phyloP scores from a whole-genome alignment of 1,140 invertebrate species.

The Teleogryllus occipitalis region DNA sequence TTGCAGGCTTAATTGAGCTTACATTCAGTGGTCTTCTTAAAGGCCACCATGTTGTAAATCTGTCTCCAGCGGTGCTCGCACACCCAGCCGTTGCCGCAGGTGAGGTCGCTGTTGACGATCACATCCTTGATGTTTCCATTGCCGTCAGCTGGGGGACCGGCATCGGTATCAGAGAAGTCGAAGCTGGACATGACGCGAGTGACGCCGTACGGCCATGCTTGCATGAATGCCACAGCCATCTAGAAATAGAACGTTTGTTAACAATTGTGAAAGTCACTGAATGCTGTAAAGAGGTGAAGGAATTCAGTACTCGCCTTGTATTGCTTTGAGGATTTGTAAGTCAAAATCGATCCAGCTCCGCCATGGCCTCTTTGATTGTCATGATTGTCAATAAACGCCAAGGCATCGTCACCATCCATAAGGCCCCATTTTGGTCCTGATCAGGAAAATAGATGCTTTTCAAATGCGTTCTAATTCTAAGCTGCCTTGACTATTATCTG shows the following conservation, averaged over 20 bases:
- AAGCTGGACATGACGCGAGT: slow-evolving; percentile 70
- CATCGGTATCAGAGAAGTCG: slow-evolving; percentile 40
- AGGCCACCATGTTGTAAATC: slow-evolving; percentile 71
- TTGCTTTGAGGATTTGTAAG: slow-evolving; percentile 45
- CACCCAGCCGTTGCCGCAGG: slow-evolving; percentile 72
- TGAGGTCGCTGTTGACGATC: slow-evolving; percentile 51
- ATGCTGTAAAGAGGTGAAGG: too few relatives aligned
- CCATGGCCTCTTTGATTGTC: slow-evolving; percentile 53
- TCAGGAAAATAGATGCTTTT: too few relatives aligned
- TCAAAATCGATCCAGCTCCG: slow-evolving; percentile 48
- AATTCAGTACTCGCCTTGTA: slow-evolving; percentile 45
- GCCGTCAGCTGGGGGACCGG: slow-evolving; percentile 55
- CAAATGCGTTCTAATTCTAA: too few relatives aligned
- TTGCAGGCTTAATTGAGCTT: too few relatives aligned
- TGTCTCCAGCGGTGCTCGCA: slow-evolving; percentile 84
- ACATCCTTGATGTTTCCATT: slow-evolving; percentile 56
- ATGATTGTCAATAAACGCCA: slow-evolving; percentile 50
- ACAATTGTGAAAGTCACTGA: too few relatives aligned
- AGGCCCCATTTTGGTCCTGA: slow-evolving; percentile 36
- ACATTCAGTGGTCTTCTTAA: slow-evolving; percentile 31
- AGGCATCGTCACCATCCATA: slow-evolving; percentile 30
- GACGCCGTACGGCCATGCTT: slow-evolving; percentile 67
- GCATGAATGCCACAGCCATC: slow-evolving; percentile 69
- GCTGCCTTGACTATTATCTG: too few relatives aligned
- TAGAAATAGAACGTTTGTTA: slow-evolving; percentile 37